phyloP scores from a whole-genome alignment of 2,888 invertebrate species.

The Drosophila prostipennis region DNA sequence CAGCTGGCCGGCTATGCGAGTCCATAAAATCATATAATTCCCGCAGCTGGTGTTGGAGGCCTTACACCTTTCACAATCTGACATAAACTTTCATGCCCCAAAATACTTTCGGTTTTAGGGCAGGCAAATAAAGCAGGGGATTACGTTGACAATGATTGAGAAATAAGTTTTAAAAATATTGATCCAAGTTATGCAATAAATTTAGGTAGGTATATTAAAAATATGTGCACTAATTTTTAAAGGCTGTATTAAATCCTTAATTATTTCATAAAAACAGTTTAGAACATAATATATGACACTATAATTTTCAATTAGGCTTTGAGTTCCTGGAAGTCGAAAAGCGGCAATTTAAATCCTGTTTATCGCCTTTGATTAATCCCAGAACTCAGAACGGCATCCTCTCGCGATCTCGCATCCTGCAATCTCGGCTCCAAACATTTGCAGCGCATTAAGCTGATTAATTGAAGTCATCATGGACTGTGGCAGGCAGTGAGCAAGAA shows the following conservation, averaged over 20 bases:
- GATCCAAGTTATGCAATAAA: background rate
- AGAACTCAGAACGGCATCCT: slow-evolving; percentile 13
- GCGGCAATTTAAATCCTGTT: slow-evolving; percentile 23
- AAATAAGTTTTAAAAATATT: background rate
- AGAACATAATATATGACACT: background rate
- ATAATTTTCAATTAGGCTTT: background rate
- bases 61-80: slow-evolving; percentile 66
- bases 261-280: background rate
- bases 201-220: too few relatives aligned
- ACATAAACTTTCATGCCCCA: slow-evolving; percentile 31
- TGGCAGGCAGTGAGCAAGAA: slow-evolving; percentile 51
- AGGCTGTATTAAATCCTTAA: too few relatives aligned
- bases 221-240: too few relatives aligned
- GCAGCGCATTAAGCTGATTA: slow-evolving; percentile 66
- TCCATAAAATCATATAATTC: slow-evolving; percentile 54
- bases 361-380: slow-evolving; percentile 23
- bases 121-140: slow-evolving; percentile 1
- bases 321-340: slow-evolving; percentile 1
- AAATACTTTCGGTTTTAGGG: slow-evolving; percentile 21
- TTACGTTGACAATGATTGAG: background rate
- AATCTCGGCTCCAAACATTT: slow-evolving; percentile 59
- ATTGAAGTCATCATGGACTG: slow-evolving; percentile 72
- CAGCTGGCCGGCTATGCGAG: slow-evolving; percentile 48
- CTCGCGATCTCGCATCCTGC: slow-evolving; percentile 32
- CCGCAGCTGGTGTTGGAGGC: slow-evolving; percentile 51